Base-by-base conservation (phyloP, 2,113 vertebrate genomes). In the Corydoras sp. region DNA sequence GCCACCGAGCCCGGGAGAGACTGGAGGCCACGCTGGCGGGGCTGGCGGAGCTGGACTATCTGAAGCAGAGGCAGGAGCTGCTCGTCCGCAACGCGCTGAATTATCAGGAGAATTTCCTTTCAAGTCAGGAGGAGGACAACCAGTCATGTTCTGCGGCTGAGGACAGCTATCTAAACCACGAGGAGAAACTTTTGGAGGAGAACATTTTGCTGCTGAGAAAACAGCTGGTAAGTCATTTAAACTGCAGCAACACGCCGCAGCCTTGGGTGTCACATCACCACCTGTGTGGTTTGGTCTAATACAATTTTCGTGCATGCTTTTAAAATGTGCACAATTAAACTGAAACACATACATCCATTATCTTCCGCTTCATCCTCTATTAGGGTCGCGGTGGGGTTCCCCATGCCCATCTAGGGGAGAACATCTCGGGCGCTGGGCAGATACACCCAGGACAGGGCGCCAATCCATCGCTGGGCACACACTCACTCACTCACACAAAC, bases 131-230 rank as follows among this genome's bases (percentile, higher is more conserved):
- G 14, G 76, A 71, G 50, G 86, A 85, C 60, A 85, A 82, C 51
- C 76, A 73, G 54, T 31, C 69, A 10, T 67, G 79, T 24, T 65
- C 59, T 4, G 15, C 74, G 51, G 30, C 76, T 32, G 86, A 83
- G 73, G 81, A 82, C 35, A 81, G 58, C 53, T 81, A 85, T 61
- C 87, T 86, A 74, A 93, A 89, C 80, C 83, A 90, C 61, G 92
- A 94, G 87, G 93, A 94, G 85, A 92, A 92, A 85, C 88, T 92
- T 83, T 76, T 94, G 83, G 93, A 95, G 87, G 92, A 95, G 82
- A 95, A 95, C 83, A 92, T 95, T 81, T 82, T 93, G 60, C 89
- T 96, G 69, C 86, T 96, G 63, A 76, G 92, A 75, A 92, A 91
- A 85, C 93, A 95, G 77, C 87, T 97, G 94, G 95, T 97, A 88